Conservation (phyloP, 2,113 vertebrate genomes). For the Clinocottus analis region DNA sequence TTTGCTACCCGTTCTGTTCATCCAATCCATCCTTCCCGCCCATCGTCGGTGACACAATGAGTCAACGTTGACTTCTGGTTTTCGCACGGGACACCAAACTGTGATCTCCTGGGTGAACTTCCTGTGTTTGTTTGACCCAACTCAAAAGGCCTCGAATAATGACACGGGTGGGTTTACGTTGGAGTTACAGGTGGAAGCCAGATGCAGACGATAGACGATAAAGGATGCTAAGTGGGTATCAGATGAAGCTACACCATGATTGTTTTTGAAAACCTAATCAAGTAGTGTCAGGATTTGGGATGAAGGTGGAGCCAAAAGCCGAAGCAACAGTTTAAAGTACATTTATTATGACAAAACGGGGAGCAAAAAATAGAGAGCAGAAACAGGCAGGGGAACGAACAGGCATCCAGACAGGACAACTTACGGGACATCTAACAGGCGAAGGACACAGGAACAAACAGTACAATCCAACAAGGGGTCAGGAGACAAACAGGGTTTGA, state of each 20-base stretch:
- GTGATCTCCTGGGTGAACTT: neutral
- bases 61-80: neutral
- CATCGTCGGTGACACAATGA: neutral
- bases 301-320: too few species aligned
- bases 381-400: too few species aligned
- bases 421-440: too few species aligned
- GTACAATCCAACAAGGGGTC: too few species aligned
- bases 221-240: neutral
- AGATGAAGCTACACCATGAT: neutral
- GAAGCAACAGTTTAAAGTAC: too few species aligned
- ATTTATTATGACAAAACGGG: too few species aligned
- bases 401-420: too few species aligned
- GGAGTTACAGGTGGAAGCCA: neutral
- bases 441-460: too few species aligned
- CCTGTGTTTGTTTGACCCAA: neutral
- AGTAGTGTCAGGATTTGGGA: too few species aligned
- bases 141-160: neutral
- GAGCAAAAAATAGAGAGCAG: too few species aligned
- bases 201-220: neutral
- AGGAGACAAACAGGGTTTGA: too few species aligned
- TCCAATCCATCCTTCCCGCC: constrained; percentile 50
- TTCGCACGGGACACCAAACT: neutral
- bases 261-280: neutral
- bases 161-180: neutral
- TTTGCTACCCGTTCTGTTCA: constrained; percentile 33